Evolutionary conservation across 2,797 vertebrate genomes (phyloP).

Genomic region (Pangasius djambal): DNA sequence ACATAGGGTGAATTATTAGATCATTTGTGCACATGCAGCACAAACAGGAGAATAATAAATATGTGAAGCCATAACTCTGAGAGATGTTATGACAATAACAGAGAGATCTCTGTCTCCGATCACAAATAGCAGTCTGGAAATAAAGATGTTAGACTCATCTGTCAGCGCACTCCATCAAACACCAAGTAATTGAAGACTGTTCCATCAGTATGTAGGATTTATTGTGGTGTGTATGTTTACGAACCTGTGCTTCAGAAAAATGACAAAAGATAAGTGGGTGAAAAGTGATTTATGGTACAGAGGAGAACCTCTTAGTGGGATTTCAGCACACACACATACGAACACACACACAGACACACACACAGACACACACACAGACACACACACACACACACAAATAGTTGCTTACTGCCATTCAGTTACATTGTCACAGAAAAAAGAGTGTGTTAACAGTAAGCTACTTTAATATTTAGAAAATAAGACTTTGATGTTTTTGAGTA

Average conservation of each 20-base stretch:
- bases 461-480: neutral
- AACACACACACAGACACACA: constrained; percentile 8
- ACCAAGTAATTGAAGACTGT: constrained; percentile 45
- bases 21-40: neutral
- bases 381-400: constrained; percentile 38
- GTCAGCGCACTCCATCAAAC: constrained; percentile 35
- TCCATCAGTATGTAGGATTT: constrained; percentile 55
- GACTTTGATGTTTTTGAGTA: neutral
- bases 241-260: constrained; percentile 52
- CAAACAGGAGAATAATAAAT: constrained; percentile 16
- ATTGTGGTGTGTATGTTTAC: constrained; percentile 62
- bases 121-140: constrained; percentile 38
- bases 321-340: constrained; percentile 28
- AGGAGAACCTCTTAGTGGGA: constrained; percentile 57
- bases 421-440: neutral
- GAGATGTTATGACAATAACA: constrained; percentile 20
- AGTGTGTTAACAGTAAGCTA: constrained; percentile 6
- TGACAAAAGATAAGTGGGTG: constrained; percentile 59
- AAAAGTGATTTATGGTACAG: constrained; percentile 57
- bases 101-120: constrained; percentile 23
- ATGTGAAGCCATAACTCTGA: neutral
- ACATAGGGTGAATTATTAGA: neutral
- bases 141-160: constrained; percentile 45
- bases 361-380: constrained; percentile 19
- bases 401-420: constrained; percentile 46